These are phyloP conservation scores for Eupsittula cactorum DNA, from an alignment of 2,113 vertebrate species.

Conservation along the genomic window DNA sequence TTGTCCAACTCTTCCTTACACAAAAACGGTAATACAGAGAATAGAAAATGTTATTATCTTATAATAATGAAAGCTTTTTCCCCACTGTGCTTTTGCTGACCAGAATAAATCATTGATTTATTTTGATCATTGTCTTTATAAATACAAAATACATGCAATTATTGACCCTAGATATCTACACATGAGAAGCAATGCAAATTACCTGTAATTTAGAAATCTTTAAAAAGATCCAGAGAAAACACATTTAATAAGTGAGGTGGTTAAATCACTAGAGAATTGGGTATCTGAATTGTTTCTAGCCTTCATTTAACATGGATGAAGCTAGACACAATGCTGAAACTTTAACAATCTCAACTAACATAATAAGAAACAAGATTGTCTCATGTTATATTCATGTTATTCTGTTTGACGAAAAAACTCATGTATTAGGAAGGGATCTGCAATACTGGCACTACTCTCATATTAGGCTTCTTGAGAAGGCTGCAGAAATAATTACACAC, in stretches of 20 bases:
- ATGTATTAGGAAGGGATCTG: not conserved
- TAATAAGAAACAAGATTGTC: slow-evolving; percentile 34
- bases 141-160: not conserved
- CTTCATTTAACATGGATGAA: slow-evolving; percentile 20
- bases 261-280: not conserved
- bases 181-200: not conserved
- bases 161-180: not conserved
- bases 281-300: not conserved
- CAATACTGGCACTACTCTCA: not conserved
- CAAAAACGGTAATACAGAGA: not conserved
- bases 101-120: not conserved
- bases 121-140: not conserved
- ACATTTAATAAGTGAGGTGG: not conserved
- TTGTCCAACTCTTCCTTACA: not conserved
- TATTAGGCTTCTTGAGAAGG: not conserved
- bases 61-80: not conserved
- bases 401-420: not conserved
- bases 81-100: not conserved
- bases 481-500: not conserved
- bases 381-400: slow-evolving; percentile 54
- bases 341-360: not conserved
- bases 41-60: not conserved
- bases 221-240: not conserved
- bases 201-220: not conserved
- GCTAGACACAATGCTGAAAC: not conserved